Evolutionary conservation across 2,797 vertebrate genomes (phyloP).

Genomic region (Vespertilio murinus): DNA sequence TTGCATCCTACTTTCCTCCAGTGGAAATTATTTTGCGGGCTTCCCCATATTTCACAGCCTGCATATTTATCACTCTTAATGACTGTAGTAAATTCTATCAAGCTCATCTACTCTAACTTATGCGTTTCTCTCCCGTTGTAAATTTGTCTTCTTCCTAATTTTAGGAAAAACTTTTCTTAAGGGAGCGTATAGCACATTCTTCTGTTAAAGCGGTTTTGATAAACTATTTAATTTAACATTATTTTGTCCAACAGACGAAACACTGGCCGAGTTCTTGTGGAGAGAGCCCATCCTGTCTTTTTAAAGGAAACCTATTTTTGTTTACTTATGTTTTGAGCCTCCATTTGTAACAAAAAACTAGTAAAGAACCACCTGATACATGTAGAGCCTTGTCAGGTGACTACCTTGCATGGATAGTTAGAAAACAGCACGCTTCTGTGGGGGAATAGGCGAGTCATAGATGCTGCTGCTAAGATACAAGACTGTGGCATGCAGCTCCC

Average conservation of each 20-base stretch:
- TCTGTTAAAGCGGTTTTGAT: constrained; percentile 34
- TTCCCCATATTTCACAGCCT: constrained; percentile 38
- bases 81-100: constrained; percentile 48
- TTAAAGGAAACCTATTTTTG: constrained; percentile 20
- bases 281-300: neutral
- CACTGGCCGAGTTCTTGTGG: neutral
- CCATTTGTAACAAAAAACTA: constrained; percentile 43
- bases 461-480: neutral
- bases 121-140: constrained; percentile 24
- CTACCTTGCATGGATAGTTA: neutral
- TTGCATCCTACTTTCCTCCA: neutral
- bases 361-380: neutral
- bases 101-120: constrained; percentile 26
- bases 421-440: neutral
- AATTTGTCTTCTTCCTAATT: constrained; percentile 60
- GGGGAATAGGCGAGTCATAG: neutral
- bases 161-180: neutral
- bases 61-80: constrained; percentile 66
- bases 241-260: neutral
- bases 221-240: constrained; percentile 9
- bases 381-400: neutral
- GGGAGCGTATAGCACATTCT: neutral
- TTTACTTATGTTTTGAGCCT: constrained; percentile 34
- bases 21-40: constrained; percentile 53
- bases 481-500: neutral